Evolutionary conservation across 2,888 invertebrate species (phyloP), one percentile per base, ranked within the genome.

Genomic region (Hyposoter dolosus): DNA sequence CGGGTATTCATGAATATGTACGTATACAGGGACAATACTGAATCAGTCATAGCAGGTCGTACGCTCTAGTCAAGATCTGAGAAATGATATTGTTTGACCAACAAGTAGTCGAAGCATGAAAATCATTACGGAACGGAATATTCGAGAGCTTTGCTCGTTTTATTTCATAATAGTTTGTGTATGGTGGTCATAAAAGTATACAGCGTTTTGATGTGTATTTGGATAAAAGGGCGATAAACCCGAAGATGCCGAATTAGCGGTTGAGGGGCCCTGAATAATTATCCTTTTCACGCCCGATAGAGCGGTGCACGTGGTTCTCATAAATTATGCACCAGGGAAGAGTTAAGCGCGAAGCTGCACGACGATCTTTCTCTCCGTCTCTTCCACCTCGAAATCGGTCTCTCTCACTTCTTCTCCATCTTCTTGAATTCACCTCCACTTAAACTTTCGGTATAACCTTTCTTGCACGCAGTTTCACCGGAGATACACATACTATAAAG

Each of bases 221-320:
- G 63, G 60, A 23, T 75, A 47, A 56, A 63, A 65, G 56, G 79
- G 69, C 81, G 81, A 83, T 81, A 83, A 83, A 84, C 74, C 69
- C 79, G 72, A 86, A 82, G 83, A 84, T 50, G 81, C 81, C 83
- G 78, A 86, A 86, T 86, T 86, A 86, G 86, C 75, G 83, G 83
- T 81, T 68, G 84, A 23, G 71, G 75, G 66, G 75, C 78, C 75
- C 78, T 79, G 86, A 86, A 86, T 84, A 86, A 86, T 86, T 83
- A 86, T 86, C 83, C 79, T 86, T 84, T 84, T 86, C 82, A 86
- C 86, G 84, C 75, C 75, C 83, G 77, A 86, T 86, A 79, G 83
- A 53, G 45, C 82, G 79, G 47, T 84, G 56, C 86, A 84, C 86
- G 86, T 82, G 81, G 83, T 79, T 79, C 83, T 82, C 86, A 86